Evolutionary conservation across 2,797 vertebrate species (phyloP), one percentile per base, ranked within the genome.

Genomic region (Picus viridis): DNA sequence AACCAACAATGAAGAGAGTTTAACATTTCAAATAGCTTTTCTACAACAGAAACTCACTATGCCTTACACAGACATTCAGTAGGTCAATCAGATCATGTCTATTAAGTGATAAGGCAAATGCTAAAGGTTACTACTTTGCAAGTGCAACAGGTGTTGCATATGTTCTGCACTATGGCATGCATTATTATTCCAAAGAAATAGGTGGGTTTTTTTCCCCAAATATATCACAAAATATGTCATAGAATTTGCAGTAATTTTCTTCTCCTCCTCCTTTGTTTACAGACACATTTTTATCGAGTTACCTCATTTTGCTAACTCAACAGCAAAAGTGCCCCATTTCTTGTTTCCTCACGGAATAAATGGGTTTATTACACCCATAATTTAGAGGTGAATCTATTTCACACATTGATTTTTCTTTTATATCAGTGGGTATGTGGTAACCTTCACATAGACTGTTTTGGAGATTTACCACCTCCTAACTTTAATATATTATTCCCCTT

Each of bases 351-450:
- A 70, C 89, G n/a, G 41, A 36, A 82, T 64, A 91, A 78, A 92
- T 67, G 16, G 23, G 53, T 93, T 89, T 68, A 73, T 59, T 29
- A 86, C 12, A 51, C 17, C 15, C 54, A 59, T 71, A 83, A 92
- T 76, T 88, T 91, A 90, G 58, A 36, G 9, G 65, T 92, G 89
- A 82, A 94, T 90, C 53, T 80, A 68, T 7, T 82, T 84, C 49
- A 73, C 36, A 45, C n/a, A 68, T 49, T 68, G 36, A 68, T 75
- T 53, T n/a, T 54, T 77, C 74, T 78, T 73, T 54, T 7, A 10
- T 81, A 70, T 75, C 27, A 65, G 41, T 73, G 54, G 10, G 27
- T 63, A 85, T 39, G 13, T 39, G 23, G 49, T 17, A 89, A 83
- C 12, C 43, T 30, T 92, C 56, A 81, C 62, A 86, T 11, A 79